These are phyloP conservation scores for Gymnoscelis rufifasciata DNA, from an alignment of 2,888 invertebrate species.

Conservation along the genomic window DNA sequence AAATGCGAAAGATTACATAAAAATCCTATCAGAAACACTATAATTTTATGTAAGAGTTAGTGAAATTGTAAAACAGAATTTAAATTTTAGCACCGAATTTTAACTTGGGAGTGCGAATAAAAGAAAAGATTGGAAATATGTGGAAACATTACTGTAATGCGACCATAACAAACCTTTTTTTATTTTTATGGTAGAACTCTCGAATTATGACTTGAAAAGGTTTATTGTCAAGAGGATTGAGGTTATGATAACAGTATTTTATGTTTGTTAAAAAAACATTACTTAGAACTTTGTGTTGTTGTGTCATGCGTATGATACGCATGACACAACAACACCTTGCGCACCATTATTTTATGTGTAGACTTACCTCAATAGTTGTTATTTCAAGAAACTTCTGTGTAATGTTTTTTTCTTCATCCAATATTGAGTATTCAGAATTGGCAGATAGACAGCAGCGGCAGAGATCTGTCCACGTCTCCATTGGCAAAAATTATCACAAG, in stretches of 20 bases:
- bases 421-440: constrained; percentile 61
- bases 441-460: constrained; percentile 72
- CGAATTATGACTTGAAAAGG: not conserved
- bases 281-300: not conserved
- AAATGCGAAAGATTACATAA: constrained; percentile 27
- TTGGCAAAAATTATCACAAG: constrained; percentile 55
- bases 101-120: no score
- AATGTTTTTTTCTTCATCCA: constrained; percentile 54
- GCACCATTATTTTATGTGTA: no score
- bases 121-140: no score
- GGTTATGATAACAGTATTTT: not conserved
- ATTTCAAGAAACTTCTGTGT: constrained; percentile 61
- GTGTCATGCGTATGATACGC: no score
- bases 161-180: no score
- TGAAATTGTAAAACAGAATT: no score
- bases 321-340: no score
- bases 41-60: no score
- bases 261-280: not conserved
- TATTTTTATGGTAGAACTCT: not conserved
- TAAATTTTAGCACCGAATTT: no score
- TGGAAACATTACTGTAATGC: no score
- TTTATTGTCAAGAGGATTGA: not conserved
- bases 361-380: constrained; percentile 61
- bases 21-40: no score
- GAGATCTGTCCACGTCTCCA: constrained; percentile 69